phyloP scores from a whole-genome alignment of 2,113 vertebrate genomes.

The Otolemur garnettii region DNA sequence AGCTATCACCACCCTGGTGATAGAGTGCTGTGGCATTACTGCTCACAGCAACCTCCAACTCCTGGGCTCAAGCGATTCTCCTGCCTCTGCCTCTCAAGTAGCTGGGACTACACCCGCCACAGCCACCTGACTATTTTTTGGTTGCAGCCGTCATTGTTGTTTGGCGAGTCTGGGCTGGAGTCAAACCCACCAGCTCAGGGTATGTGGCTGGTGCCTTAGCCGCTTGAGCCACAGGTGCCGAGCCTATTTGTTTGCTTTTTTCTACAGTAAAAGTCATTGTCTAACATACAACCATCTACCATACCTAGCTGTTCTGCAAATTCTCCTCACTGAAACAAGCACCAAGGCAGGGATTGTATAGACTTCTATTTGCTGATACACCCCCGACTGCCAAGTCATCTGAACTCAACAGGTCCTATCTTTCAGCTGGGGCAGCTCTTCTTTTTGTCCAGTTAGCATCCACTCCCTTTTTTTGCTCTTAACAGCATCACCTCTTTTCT shows the following conservation, averaged over 20 bases:
- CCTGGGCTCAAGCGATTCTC: too few relatives aligned
- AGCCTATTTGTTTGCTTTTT: not conserved
- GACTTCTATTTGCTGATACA: not conserved
- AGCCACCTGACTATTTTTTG: too few relatives aligned
- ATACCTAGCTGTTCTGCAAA: not conserved
- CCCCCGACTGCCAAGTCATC: rapidly evolving
- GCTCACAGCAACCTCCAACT: too few relatives aligned
- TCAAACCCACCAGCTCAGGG: too few relatives aligned
- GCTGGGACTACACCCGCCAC: too few relatives aligned
- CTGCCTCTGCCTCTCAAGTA: too few relatives aligned
- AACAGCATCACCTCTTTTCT: not conserved
- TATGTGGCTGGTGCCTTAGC: too few relatives aligned
- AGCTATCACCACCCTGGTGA: too few relatives aligned
- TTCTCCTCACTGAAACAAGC: not conserved
- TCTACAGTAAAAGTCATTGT: not conserved
- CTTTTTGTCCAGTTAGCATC: not conserved
- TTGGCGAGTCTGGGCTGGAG: too few relatives aligned
- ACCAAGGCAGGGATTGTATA: not conserved
- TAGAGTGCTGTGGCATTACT: too few relatives aligned
- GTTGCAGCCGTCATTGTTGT: too few relatives aligned
- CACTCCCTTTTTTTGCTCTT: not conserved
- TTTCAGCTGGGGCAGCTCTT: not conserved
- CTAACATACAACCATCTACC: not conserved
- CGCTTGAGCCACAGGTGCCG: too few relatives aligned
- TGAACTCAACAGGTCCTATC: not conserved